These are phyloP conservation scores for Athalia rosae DNA, from an alignment of 2,888 invertebrate genomes.

Conservation along the genomic window DNA sequence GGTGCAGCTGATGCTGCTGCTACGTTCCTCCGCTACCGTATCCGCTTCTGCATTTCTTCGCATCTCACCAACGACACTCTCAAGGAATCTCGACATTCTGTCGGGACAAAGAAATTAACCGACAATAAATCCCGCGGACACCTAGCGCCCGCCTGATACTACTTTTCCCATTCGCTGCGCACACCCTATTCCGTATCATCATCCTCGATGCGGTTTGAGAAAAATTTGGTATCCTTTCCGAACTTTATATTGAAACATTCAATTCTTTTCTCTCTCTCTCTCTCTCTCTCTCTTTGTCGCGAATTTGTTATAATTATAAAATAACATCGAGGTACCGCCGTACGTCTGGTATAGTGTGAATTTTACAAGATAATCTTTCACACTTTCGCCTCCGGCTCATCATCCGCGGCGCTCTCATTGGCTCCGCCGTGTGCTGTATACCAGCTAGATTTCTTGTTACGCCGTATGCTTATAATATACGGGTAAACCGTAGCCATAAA, in stretches of 20 bases:
- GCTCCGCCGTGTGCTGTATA: not conserved
- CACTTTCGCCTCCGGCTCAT: constrained; percentile 19
- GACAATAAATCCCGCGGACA: constrained; percentile 5
- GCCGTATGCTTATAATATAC: not conserved
- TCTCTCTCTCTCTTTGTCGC: too few relatives aligned
- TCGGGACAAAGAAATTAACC: not conserved
- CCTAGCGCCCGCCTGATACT: not conserved
- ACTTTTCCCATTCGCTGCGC: not conserved
- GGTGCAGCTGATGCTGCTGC: not conserved
- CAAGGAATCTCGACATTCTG: too few relatives aligned
- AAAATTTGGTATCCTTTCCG: not conserved
- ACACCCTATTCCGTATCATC: not conserved
- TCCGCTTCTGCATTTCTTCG: not conserved
- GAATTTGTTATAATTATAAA: too few relatives aligned
- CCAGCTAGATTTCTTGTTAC: not conserved
- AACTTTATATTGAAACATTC: too few relatives aligned
- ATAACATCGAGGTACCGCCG: not conserved
- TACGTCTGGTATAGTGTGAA: constrained; percentile 29
- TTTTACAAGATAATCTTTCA: constrained; percentile 40
- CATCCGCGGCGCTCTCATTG: not conserved
- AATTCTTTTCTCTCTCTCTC: too few relatives aligned
- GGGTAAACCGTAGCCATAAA: constrained; percentile 36
- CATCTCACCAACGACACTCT: too few relatives aligned
- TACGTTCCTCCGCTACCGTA: not conserved
- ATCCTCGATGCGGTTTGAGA: not conserved